Conservation (phyloP, 2,888 invertebrate genomes). For the Tillus elongatus region DNA sequence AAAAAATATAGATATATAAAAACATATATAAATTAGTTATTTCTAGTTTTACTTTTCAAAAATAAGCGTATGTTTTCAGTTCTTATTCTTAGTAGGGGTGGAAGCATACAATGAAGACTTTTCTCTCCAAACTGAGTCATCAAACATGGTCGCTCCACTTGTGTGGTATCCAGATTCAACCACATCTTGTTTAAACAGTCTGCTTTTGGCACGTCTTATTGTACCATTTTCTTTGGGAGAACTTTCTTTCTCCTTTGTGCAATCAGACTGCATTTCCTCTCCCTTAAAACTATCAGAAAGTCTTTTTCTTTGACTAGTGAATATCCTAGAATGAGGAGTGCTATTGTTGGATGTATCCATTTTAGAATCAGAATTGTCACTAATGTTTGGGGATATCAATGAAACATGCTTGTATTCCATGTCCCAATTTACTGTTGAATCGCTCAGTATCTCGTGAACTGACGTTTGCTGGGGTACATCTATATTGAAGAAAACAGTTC, state of each 20-base stretch:
- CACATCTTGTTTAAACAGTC: conserved; percentile 24
- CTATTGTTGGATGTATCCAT: conserved; percentile 36
- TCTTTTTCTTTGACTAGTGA: conserved; percentile 38
- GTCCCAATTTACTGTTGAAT: conserved; percentile 36
- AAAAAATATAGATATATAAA: too few species aligned
- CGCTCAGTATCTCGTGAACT: conserved; percentile 21
- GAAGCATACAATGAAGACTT: conserved; percentile 33
- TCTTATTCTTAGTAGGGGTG: conserved; percentile 32
- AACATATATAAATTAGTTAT: background rate
- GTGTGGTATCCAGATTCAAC: conserved; percentile 36
- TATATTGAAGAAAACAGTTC: too few species aligned
- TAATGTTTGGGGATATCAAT: conserved; percentile 25
- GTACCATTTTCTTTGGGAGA: too few species aligned
- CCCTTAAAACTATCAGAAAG: conserved; percentile 38
- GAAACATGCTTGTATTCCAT: conserved; percentile 37
- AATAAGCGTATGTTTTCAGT: too few species aligned
- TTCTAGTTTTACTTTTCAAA: background rate
- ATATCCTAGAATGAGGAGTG: conserved; percentile 36
- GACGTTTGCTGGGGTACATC: too few species aligned
- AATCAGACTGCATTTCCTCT: conserved; percentile 23
- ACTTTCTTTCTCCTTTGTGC: conserved; percentile 22
- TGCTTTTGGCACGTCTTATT: conserved; percentile 21
- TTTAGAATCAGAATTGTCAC: conserved; percentile 19
- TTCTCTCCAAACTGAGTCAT: conserved; percentile 24
- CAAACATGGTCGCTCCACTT: conserved; percentile 23